Evolutionary conservation across 2,797 vertebrate species (phyloP), one percentile per base, ranked within the genome.

Genomic region (Champsocephalus gunnari): DNA sequence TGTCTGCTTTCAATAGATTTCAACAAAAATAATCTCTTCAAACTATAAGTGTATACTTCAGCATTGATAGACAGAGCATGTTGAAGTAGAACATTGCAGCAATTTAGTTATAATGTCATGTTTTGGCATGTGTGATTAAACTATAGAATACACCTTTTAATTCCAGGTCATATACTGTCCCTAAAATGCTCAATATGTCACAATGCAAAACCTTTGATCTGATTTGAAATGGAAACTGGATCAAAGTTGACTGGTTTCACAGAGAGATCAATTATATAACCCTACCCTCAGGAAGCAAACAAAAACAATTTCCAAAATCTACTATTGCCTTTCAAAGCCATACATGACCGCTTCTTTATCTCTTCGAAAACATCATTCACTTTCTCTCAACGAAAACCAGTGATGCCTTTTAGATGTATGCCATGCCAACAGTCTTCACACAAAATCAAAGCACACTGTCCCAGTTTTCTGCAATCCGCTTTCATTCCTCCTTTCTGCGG

Each of bases 391-490:
- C 38, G 13, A 72, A 65, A 71, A 48, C 3, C 16, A 19, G 9
- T 38, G 54, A 65, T 68, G 75, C 57, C 24, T 80, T 71, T 59
- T 59, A 71, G 71, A 81, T 62, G 66, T 48, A 10, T 7, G 56
- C 59, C 28, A 34, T 41, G 72, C 70, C 69, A 69, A 55, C 59
- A 48, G 45, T 51, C 71, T 51, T 69, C 61, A 57, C 75, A 75
- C 63, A 63, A 49, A 41, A 59, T 38, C 24, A 45, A 73, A 43
- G 73, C 19, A 0, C 2, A 34, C 68, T 83, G 83, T 71, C 83
- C 87, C 79, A 84, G 67, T 85, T 91, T 77, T 41, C 74, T 60
- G n/a, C 44, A 43, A 70, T 53, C 65, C 0, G 54, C 65, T 79
- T 80, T 75, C 5, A 53, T 58, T 67, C 56, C 53, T 66, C 67